Evolutionary conservation across 1,140 invertebrate species (phyloP).

Genomic region (Tetramorium alpestre): DNA sequence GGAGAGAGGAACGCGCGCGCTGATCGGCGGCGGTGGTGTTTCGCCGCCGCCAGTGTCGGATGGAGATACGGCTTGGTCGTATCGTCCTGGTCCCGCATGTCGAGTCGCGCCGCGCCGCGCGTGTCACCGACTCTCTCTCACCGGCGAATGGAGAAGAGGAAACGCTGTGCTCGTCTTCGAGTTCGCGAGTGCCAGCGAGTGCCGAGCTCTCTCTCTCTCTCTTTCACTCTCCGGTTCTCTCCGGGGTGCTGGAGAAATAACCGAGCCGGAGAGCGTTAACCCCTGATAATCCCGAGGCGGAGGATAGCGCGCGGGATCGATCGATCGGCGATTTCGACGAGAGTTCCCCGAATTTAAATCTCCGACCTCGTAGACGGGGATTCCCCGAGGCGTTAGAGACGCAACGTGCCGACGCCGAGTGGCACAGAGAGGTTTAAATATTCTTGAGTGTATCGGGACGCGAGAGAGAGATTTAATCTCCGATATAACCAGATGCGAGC

Average conservation of each 20-base stretch:
- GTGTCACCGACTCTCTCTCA: not conserved
- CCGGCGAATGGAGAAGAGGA: not conserved
- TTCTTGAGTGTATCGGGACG: not conserved
- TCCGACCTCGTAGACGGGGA: not conserved
- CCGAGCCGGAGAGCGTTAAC: constrained; percentile 41
- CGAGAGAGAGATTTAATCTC: not conserved
- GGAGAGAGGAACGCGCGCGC: constrained; percentile 67
- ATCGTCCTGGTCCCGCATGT: constrained; percentile 36
- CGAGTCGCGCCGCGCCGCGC: not conserved
- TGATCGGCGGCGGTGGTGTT: constrained; percentile 42
- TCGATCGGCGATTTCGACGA: constrained; percentile 27
- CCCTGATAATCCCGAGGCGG: constrained; percentile 38
- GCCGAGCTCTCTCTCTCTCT: not conserved
- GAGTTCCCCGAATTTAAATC: not conserved
- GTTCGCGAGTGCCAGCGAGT: not conserved
- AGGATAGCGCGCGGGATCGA: constrained; percentile 22
- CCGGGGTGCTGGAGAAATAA: not conserved
- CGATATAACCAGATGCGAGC: not conserved
- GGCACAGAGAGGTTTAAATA: not conserved
- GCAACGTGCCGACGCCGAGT: not conserved
- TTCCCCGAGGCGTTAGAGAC: not conserved
- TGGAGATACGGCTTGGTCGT: constrained; percentile 71
- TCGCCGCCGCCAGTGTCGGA: constrained; percentile 66
- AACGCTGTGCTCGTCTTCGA: not conserved
- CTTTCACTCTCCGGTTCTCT: not conserved